phyloP scores from a whole-genome alignment of 2,113 vertebrate genomes.

The Gobio gobio region DNA sequence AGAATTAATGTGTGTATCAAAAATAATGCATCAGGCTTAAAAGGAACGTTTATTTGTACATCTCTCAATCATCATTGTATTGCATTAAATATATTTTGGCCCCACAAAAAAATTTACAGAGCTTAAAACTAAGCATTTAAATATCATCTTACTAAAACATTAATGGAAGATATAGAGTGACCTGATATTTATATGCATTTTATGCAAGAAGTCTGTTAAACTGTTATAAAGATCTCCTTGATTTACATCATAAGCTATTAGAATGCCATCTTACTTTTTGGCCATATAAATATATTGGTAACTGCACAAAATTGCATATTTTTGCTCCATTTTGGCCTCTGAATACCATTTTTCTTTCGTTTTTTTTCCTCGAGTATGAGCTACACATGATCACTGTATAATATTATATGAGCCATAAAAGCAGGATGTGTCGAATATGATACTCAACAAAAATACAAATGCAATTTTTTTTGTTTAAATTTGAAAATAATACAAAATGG shows the following conservation, averaged over 20 bases:
- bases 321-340: neutral
- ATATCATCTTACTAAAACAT: neutral
- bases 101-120: neutral
- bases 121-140: neutral
- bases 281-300: neutral
- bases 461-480: neutral
- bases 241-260: neutral
- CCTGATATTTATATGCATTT: neutral
- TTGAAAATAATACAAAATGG: neutral
- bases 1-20: neutral
- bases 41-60: neutral
- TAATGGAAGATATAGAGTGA: neutral
- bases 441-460: neutral
- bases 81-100: neutral
- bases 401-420: neutral
- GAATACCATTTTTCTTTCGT: neutral
- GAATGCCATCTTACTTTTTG: neutral
- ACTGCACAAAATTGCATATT: neutral
- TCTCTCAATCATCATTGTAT: neutral
- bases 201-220: neutral
- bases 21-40: neutral
- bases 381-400: neutral
- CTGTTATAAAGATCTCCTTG: neutral
- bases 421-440: neutral
- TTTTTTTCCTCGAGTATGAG: neutral